Percentiles rank a stretch among this genome's conserved stretches.
Evolutionary conservation across 2,797 vertebrate species (phyloP).

Genomic region (Australoheros facetus): DNA sequence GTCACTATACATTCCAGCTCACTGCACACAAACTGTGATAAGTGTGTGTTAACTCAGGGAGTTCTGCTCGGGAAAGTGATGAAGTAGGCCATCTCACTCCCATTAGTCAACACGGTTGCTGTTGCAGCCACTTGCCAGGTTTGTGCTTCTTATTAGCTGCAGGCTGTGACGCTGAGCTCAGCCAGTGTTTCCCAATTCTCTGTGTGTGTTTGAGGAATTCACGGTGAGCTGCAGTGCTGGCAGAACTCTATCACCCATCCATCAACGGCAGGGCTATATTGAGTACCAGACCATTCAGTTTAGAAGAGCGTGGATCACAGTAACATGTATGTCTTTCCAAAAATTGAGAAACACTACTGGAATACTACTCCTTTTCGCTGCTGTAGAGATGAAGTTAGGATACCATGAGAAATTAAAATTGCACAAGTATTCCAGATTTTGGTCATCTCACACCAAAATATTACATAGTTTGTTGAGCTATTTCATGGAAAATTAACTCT

Average conservation of each 20-base stretch:
- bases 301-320: not conserved
- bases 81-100: constrained; percentile 16
- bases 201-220: not conserved
- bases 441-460: not conserved
- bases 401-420: no score
- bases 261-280: not conserved
- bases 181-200: constrained; percentile 11
- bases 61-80: constrained; percentile 32
- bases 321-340: not conserved
- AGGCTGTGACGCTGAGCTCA: constrained; percentile 18
- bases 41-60: constrained; percentile 16
- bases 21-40: not conserved
- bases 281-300: not conserved
- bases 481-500: not conserved
- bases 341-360: not conserved
- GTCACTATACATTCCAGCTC: constrained; percentile 20
- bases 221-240: not conserved
- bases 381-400: not conserved
- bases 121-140: constrained; percentile 19
- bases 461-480: not conserved
- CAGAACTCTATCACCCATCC: not conserved
- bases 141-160: constrained; percentile 20
- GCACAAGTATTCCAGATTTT: not conserved
- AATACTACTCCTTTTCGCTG: not conserved
- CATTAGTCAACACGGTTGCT: constrained; percentile 28